These are phyloP conservation scores for Heterodera filipjevi DNA, from an alignment of 2,888 invertebrate genomes.

Conservation along the genomic window DNA sequence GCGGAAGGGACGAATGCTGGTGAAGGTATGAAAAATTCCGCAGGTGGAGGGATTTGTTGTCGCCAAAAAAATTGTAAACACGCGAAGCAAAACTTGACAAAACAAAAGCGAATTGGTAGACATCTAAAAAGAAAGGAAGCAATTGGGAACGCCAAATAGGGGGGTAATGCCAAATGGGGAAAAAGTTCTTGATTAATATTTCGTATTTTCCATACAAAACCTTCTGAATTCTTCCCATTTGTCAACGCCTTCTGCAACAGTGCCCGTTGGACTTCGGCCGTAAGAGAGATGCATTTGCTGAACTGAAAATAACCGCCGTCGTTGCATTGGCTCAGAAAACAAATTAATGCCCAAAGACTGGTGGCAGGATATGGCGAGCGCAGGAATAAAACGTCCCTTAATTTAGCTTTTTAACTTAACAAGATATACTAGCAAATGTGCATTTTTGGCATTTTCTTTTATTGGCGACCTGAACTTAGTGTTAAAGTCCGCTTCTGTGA, in stretches of 20 bases:
- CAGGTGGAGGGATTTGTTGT: background rate
- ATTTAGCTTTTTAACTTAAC: background rate
- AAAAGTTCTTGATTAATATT: background rate
- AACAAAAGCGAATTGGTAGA: slow-evolving; percentile 14
- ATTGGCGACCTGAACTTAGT: background rate
- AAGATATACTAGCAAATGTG: background rate
- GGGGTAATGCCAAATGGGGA: background rate
- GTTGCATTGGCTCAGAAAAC: background rate
- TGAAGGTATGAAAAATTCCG: background rate
- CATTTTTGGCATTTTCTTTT: background rate
- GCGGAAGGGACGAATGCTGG: background rate
- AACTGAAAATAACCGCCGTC: slow-evolving; percentile 14
- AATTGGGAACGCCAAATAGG: background rate
- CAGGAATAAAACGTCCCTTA: background rate
- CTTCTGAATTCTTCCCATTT: background rate
- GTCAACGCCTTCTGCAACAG: background rate
- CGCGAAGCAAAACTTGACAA: slow-evolving; percentile 18
- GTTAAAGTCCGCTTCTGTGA: slow-evolving; percentile 21
- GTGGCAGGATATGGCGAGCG: slow-evolving; percentile 11
- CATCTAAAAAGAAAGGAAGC: background rate
- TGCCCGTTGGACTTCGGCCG: background rate
- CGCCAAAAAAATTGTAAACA: slow-evolving; percentile 25
- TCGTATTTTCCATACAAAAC: background rate
- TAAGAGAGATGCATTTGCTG: background rate
- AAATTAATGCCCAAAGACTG: slow-evolving; percentile 7